Conservation (phyloP, 2,888 invertebrate genomes). For the Trichogramma evanescens region DNA sequence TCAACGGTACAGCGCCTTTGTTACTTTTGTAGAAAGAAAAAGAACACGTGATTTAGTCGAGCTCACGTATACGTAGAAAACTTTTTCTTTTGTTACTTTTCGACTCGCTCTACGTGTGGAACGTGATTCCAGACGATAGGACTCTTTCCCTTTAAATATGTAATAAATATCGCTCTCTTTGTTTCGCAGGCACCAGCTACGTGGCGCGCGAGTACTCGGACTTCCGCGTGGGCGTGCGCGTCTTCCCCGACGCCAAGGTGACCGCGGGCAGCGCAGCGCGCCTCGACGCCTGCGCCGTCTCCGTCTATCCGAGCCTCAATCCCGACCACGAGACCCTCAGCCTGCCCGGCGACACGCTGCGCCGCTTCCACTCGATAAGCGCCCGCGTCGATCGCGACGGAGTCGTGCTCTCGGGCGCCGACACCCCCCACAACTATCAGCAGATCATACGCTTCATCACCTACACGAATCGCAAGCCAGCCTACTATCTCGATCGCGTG, state of each 20-base stretch:
- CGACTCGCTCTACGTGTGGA: no score
- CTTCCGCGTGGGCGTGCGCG: conserved; percentile 77
- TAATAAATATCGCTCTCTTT: background rate
- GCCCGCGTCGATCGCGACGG: conserved; percentile 89
- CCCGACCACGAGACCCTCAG: conserved; percentile 89
- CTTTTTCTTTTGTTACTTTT: no score
- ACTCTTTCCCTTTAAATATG: background rate
- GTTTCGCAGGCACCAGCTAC: conserved; percentile 56
- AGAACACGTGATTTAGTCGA: no score
- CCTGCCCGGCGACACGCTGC: conserved; percentile 65
- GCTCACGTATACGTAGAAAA: no score
- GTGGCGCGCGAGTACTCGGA: conserved; percentile 79
- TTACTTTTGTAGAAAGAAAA: no score
- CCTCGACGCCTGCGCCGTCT: conserved; percentile 87
- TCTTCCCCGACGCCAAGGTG: conserved; percentile 81
- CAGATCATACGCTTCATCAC: conserved; percentile 72
- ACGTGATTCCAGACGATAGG: background rate
- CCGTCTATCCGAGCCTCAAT: conserved; percentile 90
- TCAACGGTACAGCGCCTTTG: conserved; percentile 52
- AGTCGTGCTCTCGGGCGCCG: conserved; percentile 71
- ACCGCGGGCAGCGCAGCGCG: conserved; percentile 55
- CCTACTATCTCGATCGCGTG: conserved; percentile 88
- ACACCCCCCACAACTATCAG: conserved; percentile 71
- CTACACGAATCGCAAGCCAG: conserved; percentile 94
- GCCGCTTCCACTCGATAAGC: conserved; percentile 63